A percentile compares a stretch with the other conserved stretches of the same genome.
phyloP scores from a whole-genome alignment of 2,888 invertebrate species.

The Phragmatobia fuliginosa region DNA sequence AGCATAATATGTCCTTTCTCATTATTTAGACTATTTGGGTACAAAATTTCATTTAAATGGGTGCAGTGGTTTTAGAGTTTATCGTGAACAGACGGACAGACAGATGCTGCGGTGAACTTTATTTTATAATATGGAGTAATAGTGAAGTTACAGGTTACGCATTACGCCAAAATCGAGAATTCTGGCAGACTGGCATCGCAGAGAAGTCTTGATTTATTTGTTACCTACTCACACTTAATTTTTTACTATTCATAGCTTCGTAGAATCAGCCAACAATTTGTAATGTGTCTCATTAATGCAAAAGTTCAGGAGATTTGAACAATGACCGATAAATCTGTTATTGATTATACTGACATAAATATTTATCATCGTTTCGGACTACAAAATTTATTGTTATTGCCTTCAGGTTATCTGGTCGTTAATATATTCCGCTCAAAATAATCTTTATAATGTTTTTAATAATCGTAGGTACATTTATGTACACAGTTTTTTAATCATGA shows the following conservation, averaged over 20 bases:
- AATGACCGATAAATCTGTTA: conserved; percentile 9
- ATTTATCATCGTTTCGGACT: background rate
- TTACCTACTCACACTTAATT: background rate
- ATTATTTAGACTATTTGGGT: too few relatives aligned
- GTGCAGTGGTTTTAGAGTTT: too few relatives aligned
- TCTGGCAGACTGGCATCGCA: too few relatives aligned
- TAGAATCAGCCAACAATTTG: background rate
- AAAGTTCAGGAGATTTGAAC: background rate
- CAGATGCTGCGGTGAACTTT: too few relatives aligned
- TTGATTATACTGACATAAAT: background rate
- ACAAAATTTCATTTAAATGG: too few relatives aligned
- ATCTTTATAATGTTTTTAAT: background rate
- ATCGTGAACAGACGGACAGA: too few relatives aligned
- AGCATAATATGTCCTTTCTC: too few relatives aligned
- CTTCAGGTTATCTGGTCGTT: background rate
- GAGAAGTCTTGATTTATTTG: too few relatives aligned
- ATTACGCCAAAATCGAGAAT: too few relatives aligned
- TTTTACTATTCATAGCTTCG: background rate
- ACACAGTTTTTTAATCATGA: background rate
- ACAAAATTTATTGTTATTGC: background rate
- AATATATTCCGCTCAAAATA: background rate
- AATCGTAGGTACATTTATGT: background rate
- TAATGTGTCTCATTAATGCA: background rate
- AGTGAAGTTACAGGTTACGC: too few relatives aligned
- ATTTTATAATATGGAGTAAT: too few relatives aligned